Evolutionary conservation across 2,113 vertebrate genomes (phyloP).

Genomic region (Chloroceryle aenea): DNA sequence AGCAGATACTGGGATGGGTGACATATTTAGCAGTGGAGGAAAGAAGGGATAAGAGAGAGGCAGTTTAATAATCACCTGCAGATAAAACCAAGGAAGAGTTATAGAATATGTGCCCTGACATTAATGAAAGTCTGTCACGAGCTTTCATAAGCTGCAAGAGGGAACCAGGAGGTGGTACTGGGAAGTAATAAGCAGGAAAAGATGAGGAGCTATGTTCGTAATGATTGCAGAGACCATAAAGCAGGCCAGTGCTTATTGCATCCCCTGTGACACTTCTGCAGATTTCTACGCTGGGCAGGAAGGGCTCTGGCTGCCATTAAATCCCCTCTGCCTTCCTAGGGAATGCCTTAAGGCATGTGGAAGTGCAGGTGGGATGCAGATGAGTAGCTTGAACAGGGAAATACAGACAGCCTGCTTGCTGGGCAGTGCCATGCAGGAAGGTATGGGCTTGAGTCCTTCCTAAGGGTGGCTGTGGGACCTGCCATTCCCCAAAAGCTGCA

Average conservation of each 20-base stretch:
- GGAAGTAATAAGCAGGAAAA: neutral
- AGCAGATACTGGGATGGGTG: neutral
- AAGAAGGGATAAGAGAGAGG: constrained; percentile 6
- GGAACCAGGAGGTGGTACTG: neutral
- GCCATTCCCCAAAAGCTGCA: neutral
- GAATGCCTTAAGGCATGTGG: neutral
- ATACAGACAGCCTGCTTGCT: accelerated
- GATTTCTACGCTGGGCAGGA: neutral
- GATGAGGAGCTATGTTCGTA: neutral
- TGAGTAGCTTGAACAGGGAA: neutral
- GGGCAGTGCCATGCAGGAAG: neutral
- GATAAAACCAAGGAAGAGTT: neutral
- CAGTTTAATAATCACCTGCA: neutral
- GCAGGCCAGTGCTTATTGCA: neutral
- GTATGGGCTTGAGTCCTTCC: neutral
- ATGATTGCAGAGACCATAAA: neutral
- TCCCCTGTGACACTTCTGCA: neutral
- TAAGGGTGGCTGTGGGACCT: neutral
- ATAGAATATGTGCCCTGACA: neutral
- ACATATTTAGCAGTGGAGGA: neutral
- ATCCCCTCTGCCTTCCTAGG: neutral
- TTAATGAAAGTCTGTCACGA: neutral
- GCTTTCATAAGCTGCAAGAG: neutral
- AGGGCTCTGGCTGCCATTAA: neutral
- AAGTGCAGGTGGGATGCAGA: neutral